Base-by-base conservation (phyloP, 2,888 invertebrate genomes). In the Catocala nupta region DNA sequence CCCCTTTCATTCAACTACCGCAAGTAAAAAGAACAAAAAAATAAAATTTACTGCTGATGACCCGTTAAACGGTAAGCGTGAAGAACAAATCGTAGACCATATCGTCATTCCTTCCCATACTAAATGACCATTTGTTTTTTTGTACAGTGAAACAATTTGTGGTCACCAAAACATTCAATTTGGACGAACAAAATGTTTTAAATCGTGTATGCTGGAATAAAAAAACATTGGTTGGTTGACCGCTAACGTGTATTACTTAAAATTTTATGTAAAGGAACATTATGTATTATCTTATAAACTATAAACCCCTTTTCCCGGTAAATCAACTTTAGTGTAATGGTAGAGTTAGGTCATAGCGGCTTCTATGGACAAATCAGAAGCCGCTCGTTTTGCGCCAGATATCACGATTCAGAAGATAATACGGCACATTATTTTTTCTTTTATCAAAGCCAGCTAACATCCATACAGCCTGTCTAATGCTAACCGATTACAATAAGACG, bases 21-120 rank as follows among this genome's bases (percentile, higher is more conserved):
- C 70, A 51, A 43, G 47, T 53, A 63, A 77, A 47, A 68, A 67
- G 25, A 25, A 1, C 53, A 48, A 65, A 78, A 68, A 71, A 77
- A 48, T 65, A 78, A 68, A 71, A 77, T 75, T 78, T 70, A 56
- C 73, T 71, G 58, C 74, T 82, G 84, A 86, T 83, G 86, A 78
- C 65, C 80, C 77, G 71, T 78, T 71, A 81, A 83, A 81, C 80
- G 63, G 81, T 81, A 77, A 78, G 76, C 81, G 77, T 77, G 77
- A 81, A 81, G 78, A 65, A 66, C 65, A 84, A 90, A 90, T 89
- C 86, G 85, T 91, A 90, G 90, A 88, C 84, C 87, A 87, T 89
- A 89, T 83, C 85, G 89, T 82, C 83, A 81, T 87, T 86, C 81
- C 71, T 72, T 72, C 73, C 69, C 65, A 65, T 65, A 71, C 74